These are phyloP conservation scores for Drosophila ogumai DNA, from an alignment of 1,140 invertebrate species.

Conservation along the genomic window DNA sequence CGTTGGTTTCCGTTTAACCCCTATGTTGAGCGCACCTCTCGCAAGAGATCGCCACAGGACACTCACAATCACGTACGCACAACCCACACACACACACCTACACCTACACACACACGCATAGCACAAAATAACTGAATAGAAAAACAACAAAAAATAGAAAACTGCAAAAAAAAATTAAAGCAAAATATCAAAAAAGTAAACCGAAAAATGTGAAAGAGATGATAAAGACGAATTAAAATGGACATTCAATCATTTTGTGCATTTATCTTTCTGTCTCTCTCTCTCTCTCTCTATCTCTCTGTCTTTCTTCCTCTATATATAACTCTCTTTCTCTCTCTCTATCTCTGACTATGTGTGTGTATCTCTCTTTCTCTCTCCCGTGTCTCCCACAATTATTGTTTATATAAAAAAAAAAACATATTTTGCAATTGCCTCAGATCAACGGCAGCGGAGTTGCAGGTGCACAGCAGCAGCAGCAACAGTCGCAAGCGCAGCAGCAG, in stretches of 20 bases:
- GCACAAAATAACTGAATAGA: slow-evolving; percentile 37
- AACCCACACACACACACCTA: slow-evolving; percentile 14
- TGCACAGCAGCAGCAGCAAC: slow-evolving; percentile 56
- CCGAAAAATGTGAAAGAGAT: slow-evolving; percentile 29
- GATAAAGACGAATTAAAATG: slow-evolving; percentile 3
- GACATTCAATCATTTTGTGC: slow-evolving; percentile 75
- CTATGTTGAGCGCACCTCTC: slow-evolving; percentile 30
- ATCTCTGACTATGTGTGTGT: slow-evolving; percentile 68
- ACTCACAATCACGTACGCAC: slow-evolving; percentile 4
- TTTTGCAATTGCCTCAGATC: slow-evolving; percentile 70
- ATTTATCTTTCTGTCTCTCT: slow-evolving; percentile 75
- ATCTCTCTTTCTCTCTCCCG: slow-evolving; percentile 60
- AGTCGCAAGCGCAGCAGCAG: slow-evolving; percentile 49
- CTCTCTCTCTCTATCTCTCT: slow-evolving; percentile 46
- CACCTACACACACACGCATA: slow-evolving; percentile 6
- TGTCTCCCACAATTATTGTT: slow-evolving; percentile 75
- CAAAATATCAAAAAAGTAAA: slow-evolving; percentile 25
- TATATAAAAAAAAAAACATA: slow-evolving; percentile 48
- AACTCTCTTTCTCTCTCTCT: slow-evolving; percentile 44
- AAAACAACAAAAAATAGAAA: slow-evolving; percentile 19
- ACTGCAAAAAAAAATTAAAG: slow-evolving; percentile 24
- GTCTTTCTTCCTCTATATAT: slow-evolving; percentile 28
- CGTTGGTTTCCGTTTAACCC: slow-evolving; percentile 22
- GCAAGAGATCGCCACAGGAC: slow-evolving; percentile 22
- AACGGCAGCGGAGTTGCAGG: slow-evolving; percentile 67